phyloP scores from a whole-genome alignment of 2,797 vertebrate species.

The Chromis chromis region DNA sequence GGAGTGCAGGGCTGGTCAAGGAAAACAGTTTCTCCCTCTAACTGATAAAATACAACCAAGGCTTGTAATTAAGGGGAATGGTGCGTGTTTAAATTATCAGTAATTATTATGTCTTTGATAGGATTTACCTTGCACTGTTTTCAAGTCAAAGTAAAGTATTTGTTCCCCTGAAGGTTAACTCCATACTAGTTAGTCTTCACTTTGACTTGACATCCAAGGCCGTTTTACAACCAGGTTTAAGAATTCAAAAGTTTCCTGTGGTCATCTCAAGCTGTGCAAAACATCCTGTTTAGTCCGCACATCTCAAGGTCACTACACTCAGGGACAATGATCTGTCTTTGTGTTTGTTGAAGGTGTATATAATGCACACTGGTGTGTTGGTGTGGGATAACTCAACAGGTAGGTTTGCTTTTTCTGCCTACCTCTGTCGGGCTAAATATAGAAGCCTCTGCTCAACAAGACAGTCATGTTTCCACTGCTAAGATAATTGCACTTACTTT shows the following conservation, averaged over 20 bases:
- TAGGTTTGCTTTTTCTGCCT: slow-evolving; percentile 54
- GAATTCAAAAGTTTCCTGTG: slow-evolving; percentile 44
- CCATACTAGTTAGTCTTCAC: background rate
- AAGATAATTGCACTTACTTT: slow-evolving; percentile 75
- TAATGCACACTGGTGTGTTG: slow-evolving; percentile 6
- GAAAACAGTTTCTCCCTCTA: slow-evolving; percentile 18
- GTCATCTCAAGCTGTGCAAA: slow-evolving; percentile 43
- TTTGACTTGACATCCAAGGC: slow-evolving; percentile 9
- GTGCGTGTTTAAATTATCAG: background rate
- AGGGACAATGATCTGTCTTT: slow-evolving; percentile 47
- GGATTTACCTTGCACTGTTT: background rate
- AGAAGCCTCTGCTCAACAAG: slow-evolving; percentile 67
- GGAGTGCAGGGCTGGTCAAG: slow-evolving; percentile 37
- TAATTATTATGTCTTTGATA: background rate
- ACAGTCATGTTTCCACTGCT: slow-evolving; percentile 73
- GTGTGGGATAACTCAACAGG: slow-evolving; percentile 58
- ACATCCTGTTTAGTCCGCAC: slow-evolving; percentile 86
- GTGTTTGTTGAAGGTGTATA: slow-evolving; percentile 43
- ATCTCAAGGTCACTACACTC: slow-evolving; percentile 88
- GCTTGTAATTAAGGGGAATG: background rate
- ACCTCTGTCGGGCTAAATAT: slow-evolving; percentile 63
- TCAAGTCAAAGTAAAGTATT: background rate
- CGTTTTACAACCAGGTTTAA: slow-evolving; percentile 51
- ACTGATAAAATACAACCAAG: background rate
- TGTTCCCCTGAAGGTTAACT: background rate